These are phyloP conservation scores for Phallusia fumigata DNA, from an alignment of 23 tunicate species.

Conservation along the genomic window DNA sequence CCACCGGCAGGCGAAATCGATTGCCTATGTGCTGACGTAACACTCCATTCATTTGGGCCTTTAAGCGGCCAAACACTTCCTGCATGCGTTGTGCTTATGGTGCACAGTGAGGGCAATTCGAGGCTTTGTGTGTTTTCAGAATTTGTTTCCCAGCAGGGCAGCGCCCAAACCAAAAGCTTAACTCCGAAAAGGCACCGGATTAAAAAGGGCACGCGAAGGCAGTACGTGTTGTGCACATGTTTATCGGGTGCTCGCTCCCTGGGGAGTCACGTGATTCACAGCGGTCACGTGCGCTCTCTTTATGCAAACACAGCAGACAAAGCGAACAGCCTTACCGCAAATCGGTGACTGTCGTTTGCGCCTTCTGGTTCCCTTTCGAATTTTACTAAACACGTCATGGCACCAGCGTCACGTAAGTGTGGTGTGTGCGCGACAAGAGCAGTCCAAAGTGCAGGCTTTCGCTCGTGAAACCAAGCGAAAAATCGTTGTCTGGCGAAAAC, in stretches of 20 bases:
- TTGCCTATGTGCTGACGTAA: neutral
- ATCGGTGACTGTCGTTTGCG: neutral
- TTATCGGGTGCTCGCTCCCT: neutral
- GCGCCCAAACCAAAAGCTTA: no score
- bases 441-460: no score
- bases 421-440: no score
- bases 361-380: neutral
- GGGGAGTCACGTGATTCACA: neutral
- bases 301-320: neutral
- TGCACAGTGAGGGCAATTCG: neutral
- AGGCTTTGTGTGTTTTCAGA: no score
- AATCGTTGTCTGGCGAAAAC: no score
- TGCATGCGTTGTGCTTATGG: neutral
- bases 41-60: neutral
- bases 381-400: no score
- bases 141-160: no score
- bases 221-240: neutral
- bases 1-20: no score
- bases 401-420: no score
- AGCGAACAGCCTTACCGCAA: neutral
- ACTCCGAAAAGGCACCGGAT: no score
- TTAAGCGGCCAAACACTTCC: slow-evolving; percentile 6
- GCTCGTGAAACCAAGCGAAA: no score
- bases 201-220: no score
- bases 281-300: neutral